Evolutionary conservation across 2,888 invertebrate genomes (phyloP), one percentile per base, ranked within the genome.

Genomic region (Psococerastis gibbosa): DNA sequence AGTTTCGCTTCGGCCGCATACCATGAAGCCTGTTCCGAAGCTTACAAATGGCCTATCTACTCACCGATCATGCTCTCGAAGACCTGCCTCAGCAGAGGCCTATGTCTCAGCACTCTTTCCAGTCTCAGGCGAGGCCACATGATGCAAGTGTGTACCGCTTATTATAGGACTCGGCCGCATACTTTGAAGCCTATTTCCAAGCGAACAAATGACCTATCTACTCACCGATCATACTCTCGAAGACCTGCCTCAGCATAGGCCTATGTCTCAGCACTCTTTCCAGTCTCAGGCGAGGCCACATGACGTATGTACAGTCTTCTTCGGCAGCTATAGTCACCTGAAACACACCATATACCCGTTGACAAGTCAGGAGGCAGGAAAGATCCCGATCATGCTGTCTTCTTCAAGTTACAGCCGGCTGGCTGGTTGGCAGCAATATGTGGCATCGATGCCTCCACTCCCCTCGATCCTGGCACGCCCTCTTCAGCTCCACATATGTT

Each of bases 51-150:
- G n/a, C n/a, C n/a, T n/a, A n/a, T n/a, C n/a, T n/a, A n/a, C n/a
- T n/a, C n/a, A 73, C 81, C 81, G 61, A 84, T 78, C 51, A 85
- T 71, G 56, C 76, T 76, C 61, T 78, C 75, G 51, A 85, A 67
- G 46, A 84, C 75, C 54, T 76, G 73, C 60, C 78, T 75, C 53
- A 85, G 69, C 54, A 73, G 69, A 13, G 79, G 78, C 54, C 81
- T 69, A 57, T 78, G 76, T 49, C 78, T 69, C 50, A 85, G 69
- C 50, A 81, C 75, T 46, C 78, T 67, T 57, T 78, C 75, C 45
- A 85, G 67, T 52, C 76, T 73, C 67, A 78, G 70, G 54, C 81
- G 70, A 48, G 79, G 73, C 84, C 84, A 85, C 55, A 81, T 78
- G 49, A 84, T 65, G 57, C 81, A 77, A 53, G 75, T 71, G 63